These are phyloP conservation scores for Pongo pygmaeus DNA, from an alignment of 2,113 vertebrate species.

Conservation along the genomic window DNA sequence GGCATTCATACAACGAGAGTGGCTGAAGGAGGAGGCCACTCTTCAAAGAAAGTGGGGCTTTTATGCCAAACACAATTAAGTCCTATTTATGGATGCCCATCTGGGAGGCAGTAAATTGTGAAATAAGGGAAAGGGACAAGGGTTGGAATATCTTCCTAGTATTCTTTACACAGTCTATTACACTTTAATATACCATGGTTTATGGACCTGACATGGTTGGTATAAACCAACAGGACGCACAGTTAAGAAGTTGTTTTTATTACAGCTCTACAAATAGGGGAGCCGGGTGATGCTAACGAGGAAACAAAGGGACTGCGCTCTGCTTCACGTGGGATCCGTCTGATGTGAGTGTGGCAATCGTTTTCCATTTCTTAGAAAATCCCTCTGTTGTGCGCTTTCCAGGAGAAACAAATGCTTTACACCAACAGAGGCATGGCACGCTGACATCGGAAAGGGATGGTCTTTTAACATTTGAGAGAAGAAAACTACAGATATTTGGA, in stretches of 20 bases:
- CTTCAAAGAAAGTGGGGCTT: slow-evolving; percentile 49
- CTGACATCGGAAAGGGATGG: background rate
- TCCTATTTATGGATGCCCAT: slow-evolving; percentile 43
- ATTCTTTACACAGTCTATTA: slow-evolving; percentile 71
- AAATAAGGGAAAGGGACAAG: slow-evolving; percentile 39
- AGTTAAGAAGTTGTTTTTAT: slow-evolving; percentile 62
- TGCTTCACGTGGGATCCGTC: background rate
- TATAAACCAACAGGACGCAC: slow-evolving; percentile 58
- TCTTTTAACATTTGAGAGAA: background rate
- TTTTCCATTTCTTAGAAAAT: slow-evolving; percentile 49
- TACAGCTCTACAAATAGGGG: slow-evolving; percentile 58
- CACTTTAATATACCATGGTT: slow-evolving; percentile 72
- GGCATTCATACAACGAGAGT: background rate
- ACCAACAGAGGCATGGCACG: background rate
- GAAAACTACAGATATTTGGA: background rate
- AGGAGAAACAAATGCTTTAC: background rate
- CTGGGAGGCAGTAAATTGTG: slow-evolving; percentile 42
- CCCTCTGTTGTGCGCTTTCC: background rate
- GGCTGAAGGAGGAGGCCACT: background rate
- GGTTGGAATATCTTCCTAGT: slow-evolving; percentile 42
- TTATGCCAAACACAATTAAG: slow-evolving; percentile 57
- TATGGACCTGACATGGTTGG: slow-evolving; percentile 66
- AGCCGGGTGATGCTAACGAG: slow-evolving; percentile 28
- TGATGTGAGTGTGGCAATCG: background rate
- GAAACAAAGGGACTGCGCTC: slow-evolving; percentile 42